A percentile compares a stretch with the other conserved stretches of the same genome.
phyloP scores from a whole-genome alignment of 2,888 invertebrate genomes.

The Ypsolopha scabrella region DNA sequence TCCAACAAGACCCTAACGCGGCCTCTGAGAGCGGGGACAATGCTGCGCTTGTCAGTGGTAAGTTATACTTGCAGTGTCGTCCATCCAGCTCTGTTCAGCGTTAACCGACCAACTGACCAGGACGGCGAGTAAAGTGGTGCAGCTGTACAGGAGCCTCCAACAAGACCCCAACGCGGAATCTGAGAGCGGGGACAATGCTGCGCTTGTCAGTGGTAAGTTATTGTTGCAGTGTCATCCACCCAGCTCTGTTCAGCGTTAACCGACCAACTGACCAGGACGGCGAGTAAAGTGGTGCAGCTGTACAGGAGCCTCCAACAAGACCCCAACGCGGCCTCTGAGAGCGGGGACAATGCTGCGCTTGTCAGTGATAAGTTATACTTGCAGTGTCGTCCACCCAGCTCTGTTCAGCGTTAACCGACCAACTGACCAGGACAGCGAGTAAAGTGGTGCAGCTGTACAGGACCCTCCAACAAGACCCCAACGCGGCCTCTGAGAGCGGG shows the following conservation, averaged over 20 bases:
- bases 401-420: conserved; percentile 61
- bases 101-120: conserved; percentile 70
- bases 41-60: conserved; percentile 14
- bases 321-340: not conserved
- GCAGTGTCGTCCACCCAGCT: conserved; percentile 36
- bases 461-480: no score
- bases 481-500: conserved; percentile 1
- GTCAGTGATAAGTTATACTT: conserved; percentile 5
- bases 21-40: conserved; percentile 11
- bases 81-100: conserved; percentile 58
- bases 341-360: conserved; percentile 18
- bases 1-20: no score
- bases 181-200: conserved; percentile 16
- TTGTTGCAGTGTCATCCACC: conserved; percentile 18
- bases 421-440: conserved; percentile 75
- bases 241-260: conserved; percentile 62
- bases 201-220: conserved; percentile 7
- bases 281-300: conserved; percentile 78
- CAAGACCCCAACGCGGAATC: no score
- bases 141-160: conserved; percentile 77
- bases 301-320: conserved; percentile 77
- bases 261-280: conserved; percentile 73
- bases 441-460: conserved; percentile 80
- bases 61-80: not conserved
- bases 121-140: conserved; percentile 78